Percentiles rank a stretch among this genome's conserved stretches.
These are phyloP conservation scores for Leuctra nigra DNA, from an alignment of 2,888 invertebrate genomes.

Conservation along the genomic window DNA sequence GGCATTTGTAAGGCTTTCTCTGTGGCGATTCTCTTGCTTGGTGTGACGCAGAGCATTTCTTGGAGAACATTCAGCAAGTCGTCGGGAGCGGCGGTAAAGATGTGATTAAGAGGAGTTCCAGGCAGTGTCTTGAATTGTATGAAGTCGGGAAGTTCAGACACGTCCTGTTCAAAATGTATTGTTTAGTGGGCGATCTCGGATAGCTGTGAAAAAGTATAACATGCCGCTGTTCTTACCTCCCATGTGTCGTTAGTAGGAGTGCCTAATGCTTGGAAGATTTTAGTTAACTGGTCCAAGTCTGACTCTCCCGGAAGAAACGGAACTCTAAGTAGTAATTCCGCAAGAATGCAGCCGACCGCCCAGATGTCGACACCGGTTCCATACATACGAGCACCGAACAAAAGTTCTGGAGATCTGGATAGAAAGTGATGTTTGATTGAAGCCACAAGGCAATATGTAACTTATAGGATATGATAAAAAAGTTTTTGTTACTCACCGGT, in stretches of 20 bases:
- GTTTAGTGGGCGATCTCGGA: too few species aligned
- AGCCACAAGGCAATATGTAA: too few species aligned
- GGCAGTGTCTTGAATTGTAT: conserved; percentile 85
- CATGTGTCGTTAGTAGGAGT: conserved; percentile 89
- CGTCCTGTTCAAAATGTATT: conserved; percentile 48
- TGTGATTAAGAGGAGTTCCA: conserved; percentile 77
- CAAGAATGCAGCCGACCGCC: conserved; percentile 97
- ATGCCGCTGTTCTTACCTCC: conserved; percentile 58
- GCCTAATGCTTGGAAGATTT: conserved; percentile 89
- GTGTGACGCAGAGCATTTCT: conserved; percentile 72
- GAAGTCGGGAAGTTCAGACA: conserved; percentile 78
- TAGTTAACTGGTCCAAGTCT: conserved; percentile 92
- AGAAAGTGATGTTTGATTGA: neutral
- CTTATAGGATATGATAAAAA: too few species aligned
- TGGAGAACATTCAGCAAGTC: conserved; percentile 80
- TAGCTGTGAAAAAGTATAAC: too few species aligned
- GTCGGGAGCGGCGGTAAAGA: conserved; percentile 92
- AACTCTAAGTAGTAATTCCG: conserved; percentile 82
- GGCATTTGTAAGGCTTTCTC: conserved; percentile 80
- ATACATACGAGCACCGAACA: conserved; percentile 93
- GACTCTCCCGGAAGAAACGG: conserved; percentile 96
- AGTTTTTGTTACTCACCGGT: conserved; percentile 51
- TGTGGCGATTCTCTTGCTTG: conserved; percentile 72
- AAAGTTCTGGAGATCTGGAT: conserved; percentile 77
- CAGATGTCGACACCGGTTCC: conserved; percentile 97